These are phyloP conservation scores for Spodoptera litura DNA, from an alignment of 1,140 invertebrate species.

Conservation along the genomic window DNA sequence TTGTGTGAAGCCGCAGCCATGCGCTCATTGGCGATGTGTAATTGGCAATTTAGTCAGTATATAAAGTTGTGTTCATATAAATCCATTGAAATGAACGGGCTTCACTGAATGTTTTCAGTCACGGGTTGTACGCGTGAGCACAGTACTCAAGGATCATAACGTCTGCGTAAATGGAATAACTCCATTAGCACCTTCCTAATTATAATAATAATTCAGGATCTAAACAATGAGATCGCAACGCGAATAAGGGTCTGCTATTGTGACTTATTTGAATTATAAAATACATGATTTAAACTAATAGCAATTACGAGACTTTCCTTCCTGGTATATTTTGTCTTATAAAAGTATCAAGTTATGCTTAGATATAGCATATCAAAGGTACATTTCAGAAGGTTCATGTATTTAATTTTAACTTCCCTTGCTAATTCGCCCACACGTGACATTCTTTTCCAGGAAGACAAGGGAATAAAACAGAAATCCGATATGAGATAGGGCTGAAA, in stretches of 20 bases:
- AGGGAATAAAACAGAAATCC: no score
- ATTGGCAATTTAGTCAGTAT: slow-evolving; percentile 28
- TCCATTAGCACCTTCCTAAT: slow-evolving; percentile 11
- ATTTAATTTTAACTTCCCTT: no score
- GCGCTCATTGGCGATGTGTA: slow-evolving; percentile 9
- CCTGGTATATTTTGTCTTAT: no score
- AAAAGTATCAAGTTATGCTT: no score
- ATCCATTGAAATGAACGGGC: slow-evolving; percentile 6
- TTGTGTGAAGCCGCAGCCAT: slow-evolving; percentile 8
- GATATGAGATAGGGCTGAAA: no score
- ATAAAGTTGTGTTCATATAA: slow-evolving; percentile 13
- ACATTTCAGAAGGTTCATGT: no score
- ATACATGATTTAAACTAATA: neutral
- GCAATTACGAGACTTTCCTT: neutral
- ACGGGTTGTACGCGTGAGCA: slow-evolving; percentile 6
- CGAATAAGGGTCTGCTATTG: neutral
- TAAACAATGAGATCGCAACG: neutral
- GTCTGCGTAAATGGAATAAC: slow-evolving; percentile 11
- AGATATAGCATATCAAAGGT: no score
- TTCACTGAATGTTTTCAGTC: slow-evolving; percentile 11
- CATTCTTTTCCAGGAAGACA: no score
- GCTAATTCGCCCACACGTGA: no score
- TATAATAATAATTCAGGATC: slow-evolving; percentile 31
- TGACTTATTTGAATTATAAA: neutral
- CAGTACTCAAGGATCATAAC: neutral